Base-by-base conservation (phyloP, 2,797 vertebrate species). In the Numenius phaeopus region DNA sequence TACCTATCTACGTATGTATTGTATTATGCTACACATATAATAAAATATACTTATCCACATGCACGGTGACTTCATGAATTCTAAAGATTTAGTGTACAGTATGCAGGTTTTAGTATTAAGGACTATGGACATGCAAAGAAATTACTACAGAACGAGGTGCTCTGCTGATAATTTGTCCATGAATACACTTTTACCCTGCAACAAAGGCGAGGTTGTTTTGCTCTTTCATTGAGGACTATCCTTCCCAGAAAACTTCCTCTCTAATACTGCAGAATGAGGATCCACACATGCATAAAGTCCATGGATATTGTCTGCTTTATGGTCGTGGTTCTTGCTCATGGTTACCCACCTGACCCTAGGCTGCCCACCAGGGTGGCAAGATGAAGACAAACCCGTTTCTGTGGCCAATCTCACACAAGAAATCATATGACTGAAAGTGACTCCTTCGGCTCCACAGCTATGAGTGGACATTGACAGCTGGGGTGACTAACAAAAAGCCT, bases 241-340 rank as follows among this genome's bases (percentile, higher is more conserved):
- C 14, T 18, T 61, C 72, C 72, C 0, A 34, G 55, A 47, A 88
- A 22, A 11, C 5, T 59, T 80, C 30, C 55, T 59, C 49, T 72
- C 37, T 27, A 50, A 59, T 7, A 76, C 0, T n/a, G 37, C 40
- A 73, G 30, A 15, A 3, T 66, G 24, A 88, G 7, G 49, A 83
- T 42, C 46, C 3, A 1, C 34, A 47, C 1, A 0, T 20, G 17
- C 14, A 40, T 11, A 4, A 58, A 58, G 23, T 40, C 55, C 32
- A 9, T 5, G 34, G 30, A 21, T 39, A 61, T 44, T 30, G 42
- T 6, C 23, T 42, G 44, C 49, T 80, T 46, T 46, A 55, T 2
- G 14, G 22, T 4, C 72, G 26, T 5, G 11, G 32, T 29, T 37
- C 27, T 69, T 40, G n/a, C n/a, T 55, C 20, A 24, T 2, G 1